Conservation (phyloP, 2,888 invertebrate genomes). For the Catocala fraxini region DNA sequence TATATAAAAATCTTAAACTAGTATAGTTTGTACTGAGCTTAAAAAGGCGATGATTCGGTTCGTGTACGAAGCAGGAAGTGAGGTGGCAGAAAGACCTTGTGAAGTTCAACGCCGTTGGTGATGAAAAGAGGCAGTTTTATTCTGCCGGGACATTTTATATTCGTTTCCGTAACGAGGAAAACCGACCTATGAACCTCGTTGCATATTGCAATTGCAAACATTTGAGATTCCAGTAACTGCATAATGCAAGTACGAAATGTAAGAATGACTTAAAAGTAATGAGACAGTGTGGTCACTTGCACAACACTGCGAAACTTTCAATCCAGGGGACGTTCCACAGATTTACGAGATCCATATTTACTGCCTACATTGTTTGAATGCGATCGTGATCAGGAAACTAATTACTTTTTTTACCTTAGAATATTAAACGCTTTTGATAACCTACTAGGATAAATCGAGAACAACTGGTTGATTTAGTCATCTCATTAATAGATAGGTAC, state of each 20-base stretch:
- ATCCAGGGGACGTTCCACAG: constrained; percentile 14
- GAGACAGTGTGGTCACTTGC: constrained; percentile 40
- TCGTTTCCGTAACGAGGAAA: constrained; percentile 76
- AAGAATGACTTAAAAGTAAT: constrained; percentile 24
- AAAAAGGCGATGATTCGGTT: constrained; percentile 57
- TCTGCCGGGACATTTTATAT: constrained; percentile 54
- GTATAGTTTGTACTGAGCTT: constrained; percentile 51
- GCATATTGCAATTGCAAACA: constrained; percentile 56
- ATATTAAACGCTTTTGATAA: not conserved
- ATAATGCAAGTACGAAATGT: constrained; percentile 54
- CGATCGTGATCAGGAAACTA: not conserved
- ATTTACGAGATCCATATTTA: constrained; percentile 7
- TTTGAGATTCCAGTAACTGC: constrained; percentile 47
- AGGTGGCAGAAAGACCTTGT: constrained; percentile 68
- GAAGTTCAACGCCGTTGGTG: constrained; percentile 74
- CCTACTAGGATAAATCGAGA: constrained; percentile 6
- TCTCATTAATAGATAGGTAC: constrained; percentile 31
- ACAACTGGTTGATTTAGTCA: constrained; percentile 18
- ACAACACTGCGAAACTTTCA: constrained; percentile 46
- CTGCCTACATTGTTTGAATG: not conserved
- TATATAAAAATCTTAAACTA: constrained; percentile 26
- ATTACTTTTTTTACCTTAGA: not conserved
- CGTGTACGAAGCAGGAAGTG: constrained; percentile 68
- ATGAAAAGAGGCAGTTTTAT: constrained; percentile 55
- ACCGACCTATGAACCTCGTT: constrained; percentile 68